Evolutionary conservation across 2,797 vertebrate species (phyloP).

Genomic region (Bradypodion ventrale): DNA sequence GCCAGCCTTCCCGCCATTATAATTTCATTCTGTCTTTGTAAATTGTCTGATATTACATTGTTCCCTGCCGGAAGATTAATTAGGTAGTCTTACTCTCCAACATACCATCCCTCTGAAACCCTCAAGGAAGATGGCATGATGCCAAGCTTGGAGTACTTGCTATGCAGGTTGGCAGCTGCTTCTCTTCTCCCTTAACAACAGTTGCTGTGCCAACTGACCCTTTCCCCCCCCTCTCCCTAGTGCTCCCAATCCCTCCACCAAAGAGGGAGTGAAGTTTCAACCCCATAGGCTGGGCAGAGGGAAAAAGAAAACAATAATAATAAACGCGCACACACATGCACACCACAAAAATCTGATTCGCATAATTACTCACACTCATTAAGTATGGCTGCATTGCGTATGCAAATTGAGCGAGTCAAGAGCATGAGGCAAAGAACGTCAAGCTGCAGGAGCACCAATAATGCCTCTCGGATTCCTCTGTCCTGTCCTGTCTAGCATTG

Average conservation of each 20-base stretch:
- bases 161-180: slow-evolving; percentile 71
- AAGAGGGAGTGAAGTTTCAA: slow-evolving; percentile 63
- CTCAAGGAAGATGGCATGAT: slow-evolving; percentile 62
- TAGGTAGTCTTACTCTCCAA: slow-evolving; percentile 68
- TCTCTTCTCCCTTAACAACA: slow-evolving; percentile 61
- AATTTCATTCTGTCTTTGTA: slow-evolving; percentile 65
- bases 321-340: background rate
- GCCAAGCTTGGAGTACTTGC: slow-evolving; percentile 62
- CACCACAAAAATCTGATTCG: slow-evolving; percentile 60
- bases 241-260: slow-evolving; percentile 63
- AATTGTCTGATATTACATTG: slow-evolving; percentile 72
- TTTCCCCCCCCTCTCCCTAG: slow-evolving; percentile 28
- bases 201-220: slow-evolving; percentile 66
- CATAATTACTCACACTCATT: slow-evolving; percentile 81
- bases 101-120: slow-evolving; percentile 69
- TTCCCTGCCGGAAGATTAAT: slow-evolving; percentile 74
- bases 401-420: slow-evolving; percentile 52
- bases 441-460: slow-evolving; percentile 44
- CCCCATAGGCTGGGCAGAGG: background rate
- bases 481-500: background rate
- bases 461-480: slow-evolving; percentile 8
- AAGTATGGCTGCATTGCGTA: slow-evolving; percentile 71
- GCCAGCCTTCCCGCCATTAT: slow-evolving; percentile 66
- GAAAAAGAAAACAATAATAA: background rate
- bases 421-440: slow-evolving; percentile 32